Evolutionary conservation across 1,140 invertebrate species (phyloP).

Genomic region (Zaprionus kolodkinae): DNA sequence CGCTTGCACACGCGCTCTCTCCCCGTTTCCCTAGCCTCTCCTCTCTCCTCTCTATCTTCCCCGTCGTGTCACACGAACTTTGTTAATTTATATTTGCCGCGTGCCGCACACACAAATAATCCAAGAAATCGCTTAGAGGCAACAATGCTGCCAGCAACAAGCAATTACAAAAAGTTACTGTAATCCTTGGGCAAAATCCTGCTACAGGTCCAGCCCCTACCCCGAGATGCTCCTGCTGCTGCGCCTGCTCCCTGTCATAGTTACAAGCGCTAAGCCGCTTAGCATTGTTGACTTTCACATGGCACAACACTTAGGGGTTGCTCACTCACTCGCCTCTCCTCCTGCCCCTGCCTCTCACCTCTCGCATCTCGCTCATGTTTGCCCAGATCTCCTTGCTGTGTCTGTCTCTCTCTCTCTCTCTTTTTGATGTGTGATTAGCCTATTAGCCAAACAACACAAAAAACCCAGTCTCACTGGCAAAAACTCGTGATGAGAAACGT

Average conservation of each 20-base stretch:
- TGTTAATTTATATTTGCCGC: slow-evolving; percentile 80
- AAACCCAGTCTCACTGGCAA: slow-evolving; percentile 40
- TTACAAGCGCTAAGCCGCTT: slow-evolving; percentile 80
- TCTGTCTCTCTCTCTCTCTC: slow-evolving; percentile 55
- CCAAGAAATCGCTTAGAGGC: slow-evolving; percentile 60
- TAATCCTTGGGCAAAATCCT: slow-evolving; percentile 56
- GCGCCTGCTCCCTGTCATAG: slow-evolving; percentile 67
- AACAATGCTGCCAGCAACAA: slow-evolving; percentile 58
- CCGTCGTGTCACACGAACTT: slow-evolving; percentile 66
- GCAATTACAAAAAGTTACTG: slow-evolving; percentile 81
- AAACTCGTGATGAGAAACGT: slow-evolving; percentile 75
- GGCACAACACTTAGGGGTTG: slow-evolving; percentile 73
- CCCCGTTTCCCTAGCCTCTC: no score
- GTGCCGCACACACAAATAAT: slow-evolving; percentile 63
- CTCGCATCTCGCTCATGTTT: slow-evolving; percentile 12
- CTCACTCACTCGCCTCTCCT: slow-evolving; percentile 8
- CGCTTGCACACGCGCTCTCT: not conserved
- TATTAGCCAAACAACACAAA: slow-evolving; percentile 74
- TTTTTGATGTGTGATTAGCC: slow-evolving; percentile 82
- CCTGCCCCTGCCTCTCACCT: no score
- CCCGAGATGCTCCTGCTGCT: slow-evolving; percentile 25
- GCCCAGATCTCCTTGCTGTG: not conserved
- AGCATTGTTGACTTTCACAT: slow-evolving; percentile 81
- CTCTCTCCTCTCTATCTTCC: slow-evolving; percentile 14
- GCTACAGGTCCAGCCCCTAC: not conserved